These are phyloP conservation scores for Vombatus ursinus DNA, from an alignment of 2,113 vertebrate genomes.

Conservation along the genomic window DNA sequence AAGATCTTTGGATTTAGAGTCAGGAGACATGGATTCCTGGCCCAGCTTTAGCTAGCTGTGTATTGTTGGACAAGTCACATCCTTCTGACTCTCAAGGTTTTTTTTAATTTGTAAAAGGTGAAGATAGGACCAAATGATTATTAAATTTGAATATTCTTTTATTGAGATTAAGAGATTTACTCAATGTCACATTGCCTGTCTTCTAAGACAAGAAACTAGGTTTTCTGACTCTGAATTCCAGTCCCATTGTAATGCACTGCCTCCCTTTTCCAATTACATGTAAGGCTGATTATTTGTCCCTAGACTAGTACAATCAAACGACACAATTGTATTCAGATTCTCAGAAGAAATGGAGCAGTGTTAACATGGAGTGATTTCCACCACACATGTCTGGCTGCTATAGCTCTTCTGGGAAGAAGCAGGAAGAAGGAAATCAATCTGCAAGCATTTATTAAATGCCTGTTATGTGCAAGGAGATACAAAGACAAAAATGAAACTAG, in stretches of 20 bases:
- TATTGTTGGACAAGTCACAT: background rate
- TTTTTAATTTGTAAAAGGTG: background rate
- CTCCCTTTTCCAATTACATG: background rate
- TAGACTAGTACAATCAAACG: background rate
- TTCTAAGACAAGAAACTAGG: background rate
- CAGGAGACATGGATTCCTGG: background rate
- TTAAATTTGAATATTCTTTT: background rate
- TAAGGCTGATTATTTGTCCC: background rate
- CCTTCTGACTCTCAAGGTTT: background rate
- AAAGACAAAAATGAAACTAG: no score
- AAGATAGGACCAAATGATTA: background rate
- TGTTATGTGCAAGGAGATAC: background rate
- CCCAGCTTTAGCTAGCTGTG: background rate
- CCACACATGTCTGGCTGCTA: background rate
- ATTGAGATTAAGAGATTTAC: background rate
- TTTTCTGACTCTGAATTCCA: background rate
- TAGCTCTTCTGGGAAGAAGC: background rate
- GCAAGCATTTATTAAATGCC: background rate
- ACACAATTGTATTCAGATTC: background rate
- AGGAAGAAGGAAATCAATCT: background rate
- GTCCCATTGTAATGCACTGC: background rate
- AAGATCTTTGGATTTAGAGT: background rate
- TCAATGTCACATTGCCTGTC: background rate
- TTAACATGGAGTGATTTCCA: background rate
- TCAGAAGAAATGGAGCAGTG: background rate